Conservation (phyloP, 2,888 invertebrate genomes). For the Lasioglossum pauxillum region DNA sequence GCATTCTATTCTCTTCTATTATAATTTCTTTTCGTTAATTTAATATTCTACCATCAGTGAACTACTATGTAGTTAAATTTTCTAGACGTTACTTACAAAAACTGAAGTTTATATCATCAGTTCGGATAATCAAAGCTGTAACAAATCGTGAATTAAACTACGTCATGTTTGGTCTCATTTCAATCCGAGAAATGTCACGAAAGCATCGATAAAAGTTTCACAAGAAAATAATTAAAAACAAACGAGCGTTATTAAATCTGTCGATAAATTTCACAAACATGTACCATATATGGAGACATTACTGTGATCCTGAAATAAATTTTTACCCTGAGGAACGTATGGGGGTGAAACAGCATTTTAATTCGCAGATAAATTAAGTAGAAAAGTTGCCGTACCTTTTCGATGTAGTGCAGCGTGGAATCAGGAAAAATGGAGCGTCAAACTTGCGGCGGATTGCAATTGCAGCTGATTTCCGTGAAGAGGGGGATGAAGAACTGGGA, state of each 20-base stretch:
- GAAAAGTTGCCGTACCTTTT: not conserved
- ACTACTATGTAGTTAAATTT: not conserved
- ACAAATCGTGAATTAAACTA: not conserved
- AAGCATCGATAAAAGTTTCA: too few species aligned
- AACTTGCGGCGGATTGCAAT: constrained; percentile 25
- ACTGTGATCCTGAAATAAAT: not conserved
- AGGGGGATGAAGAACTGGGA: constrained; percentile 47
- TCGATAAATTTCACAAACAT: too few species aligned
- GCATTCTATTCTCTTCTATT: not conserved
- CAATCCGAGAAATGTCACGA: too few species aligned
- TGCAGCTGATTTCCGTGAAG: not conserved
- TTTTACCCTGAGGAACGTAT: too few species aligned
- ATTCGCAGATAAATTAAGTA: not conserved
- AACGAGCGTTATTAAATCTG: too few species aligned
- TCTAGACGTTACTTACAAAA: too few species aligned
- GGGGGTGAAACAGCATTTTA: not conserved
- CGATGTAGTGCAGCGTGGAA: not conserved
- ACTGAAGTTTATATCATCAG: too few species aligned
- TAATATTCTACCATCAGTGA: not conserved
- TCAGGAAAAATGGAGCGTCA: not conserved
- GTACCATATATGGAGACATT: not conserved
- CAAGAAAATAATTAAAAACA: not conserved
- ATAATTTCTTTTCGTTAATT: not conserved
- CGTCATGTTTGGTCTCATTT: too few species aligned
- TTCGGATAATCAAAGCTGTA: not conserved